Base-by-base conservation (phyloP, 2,888 invertebrate species). In the Sinotaia quadrata region DNA sequence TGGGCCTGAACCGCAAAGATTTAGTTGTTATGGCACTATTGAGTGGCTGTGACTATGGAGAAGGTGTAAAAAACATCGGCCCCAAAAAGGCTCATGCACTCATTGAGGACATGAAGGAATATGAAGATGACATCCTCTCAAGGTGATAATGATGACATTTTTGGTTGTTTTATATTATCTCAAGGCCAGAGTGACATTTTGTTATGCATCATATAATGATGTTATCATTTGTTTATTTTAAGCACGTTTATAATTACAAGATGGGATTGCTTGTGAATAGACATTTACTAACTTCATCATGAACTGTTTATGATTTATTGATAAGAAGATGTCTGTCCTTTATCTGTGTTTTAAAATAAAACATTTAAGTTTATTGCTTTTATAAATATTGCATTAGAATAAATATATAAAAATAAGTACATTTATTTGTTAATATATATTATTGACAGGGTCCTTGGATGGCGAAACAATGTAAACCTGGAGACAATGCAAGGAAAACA, bases 41-140 rank as follows among this genome's bases (percentile, higher is more conserved):
- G 29, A 49, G 63, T 15, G 69, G 69, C 52, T 69, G 69, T 65
- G 69, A 69, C 51, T 69, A 65, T 18, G 58, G 58, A n/a, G 44
- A 65, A 37, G 69, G 69, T 8, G 59, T 69, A 29, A 57, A 65
- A 37, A 54, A 65, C 36, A 27, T 69, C 5, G 69, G 69, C 15
- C 65, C 36, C 2, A 65, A 57, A 36, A 69, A 65, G 54, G 58
- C 56, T 5, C 15, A 41, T 15, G 44, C 34, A 2, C 36, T 69
- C n/a, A 41, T 69, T n/a, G 18, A 37, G 10, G 41, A 24, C 37
- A 56, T 69, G 12, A 63, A 65, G 21, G 29, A 47, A 15, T 51
- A 63, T 10, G 18, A 49, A 5, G 3, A 24, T 10, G 69, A 69
- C 36, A 44, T 59, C 10, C 33, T 69, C 15, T 24, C 27, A 27